phyloP scores from a whole-genome alignment of 1,140 invertebrate genomes.

The Pectinophora gossypiella region DNA sequence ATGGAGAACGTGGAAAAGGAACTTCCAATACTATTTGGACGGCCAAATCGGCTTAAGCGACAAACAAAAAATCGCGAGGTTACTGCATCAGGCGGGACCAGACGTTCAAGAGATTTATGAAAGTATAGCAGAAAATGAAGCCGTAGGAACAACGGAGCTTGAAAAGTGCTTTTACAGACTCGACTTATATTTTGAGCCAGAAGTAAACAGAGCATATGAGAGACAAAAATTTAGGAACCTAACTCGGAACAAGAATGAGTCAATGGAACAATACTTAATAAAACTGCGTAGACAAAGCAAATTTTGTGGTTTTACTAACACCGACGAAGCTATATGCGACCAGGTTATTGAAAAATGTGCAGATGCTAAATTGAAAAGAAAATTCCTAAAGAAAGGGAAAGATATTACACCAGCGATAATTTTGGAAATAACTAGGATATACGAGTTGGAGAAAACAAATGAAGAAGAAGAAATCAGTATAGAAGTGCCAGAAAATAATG shows the following conservation, averaged over 20 bases:
- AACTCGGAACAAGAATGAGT: background rate
- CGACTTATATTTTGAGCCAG: constrained; percentile 3
- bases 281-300: background rate
- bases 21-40: constrained; percentile 4
- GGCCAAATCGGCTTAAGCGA: background rate
- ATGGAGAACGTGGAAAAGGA: background rate
- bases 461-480: no score
- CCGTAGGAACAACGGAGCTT: background rate
- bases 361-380: no score
- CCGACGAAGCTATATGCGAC: background rate
- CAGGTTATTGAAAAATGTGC: constrained; percentile 9
- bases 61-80: background rate
- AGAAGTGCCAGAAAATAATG: background rate
- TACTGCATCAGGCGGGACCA: constrained; percentile 4
- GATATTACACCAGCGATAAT: background rate
- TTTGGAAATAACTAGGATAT: background rate
- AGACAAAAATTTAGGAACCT: constrained; percentile 4
- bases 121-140: background rate
- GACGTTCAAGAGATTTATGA: constrained; percentile 8
- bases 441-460: constrained; percentile 4
- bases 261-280: constrained; percentile 1
- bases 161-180: constrained; percentile 1
- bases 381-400: background rate
- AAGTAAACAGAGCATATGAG: constrained; percentile 3
- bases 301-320: background rate